Evolutionary conservation across 2,113 vertebrate species (phyloP), one percentile per base, ranked within the genome.

Genomic region (Phyllostomus hastatus): DNA sequence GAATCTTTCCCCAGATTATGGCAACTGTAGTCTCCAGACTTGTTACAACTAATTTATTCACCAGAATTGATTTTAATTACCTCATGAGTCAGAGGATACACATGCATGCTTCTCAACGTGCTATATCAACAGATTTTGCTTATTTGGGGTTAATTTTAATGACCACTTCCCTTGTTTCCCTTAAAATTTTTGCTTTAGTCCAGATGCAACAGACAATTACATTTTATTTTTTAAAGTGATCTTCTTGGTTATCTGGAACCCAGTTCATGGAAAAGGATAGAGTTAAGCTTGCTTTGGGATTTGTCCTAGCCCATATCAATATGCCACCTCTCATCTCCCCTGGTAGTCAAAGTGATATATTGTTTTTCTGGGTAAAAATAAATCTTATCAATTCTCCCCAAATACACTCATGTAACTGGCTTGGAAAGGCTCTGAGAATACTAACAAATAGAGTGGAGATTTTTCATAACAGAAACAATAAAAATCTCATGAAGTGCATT

Each of bases 11-110:
- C 80, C 88, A 93, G 69, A 84, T 88, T 96, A 70, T 52, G 35
- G 11, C 46, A 96, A 95, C 50, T 88, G 52, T 88, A 79, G 22
- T 90, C n/a, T 80, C 86, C 54, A 76, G 31, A 22, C 38, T 28
- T 79, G 67, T 95, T 98, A 88, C 48, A 94, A 66, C 46, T 54
- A 88, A 94, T 95, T 96, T 98, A 97, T 97, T 88, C 94, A 96
- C 2, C 7, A 96, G 96, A 96, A 91, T 88, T 89, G 46, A 48
- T 94, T 98, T 97, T 96, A 98, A 97, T 98, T 98, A 94, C 86
- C 46, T 91, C 41, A 26, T 97, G 95, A 98, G 16, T 95, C 95
- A 97, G 96, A 43, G 52, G 46, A 95, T 52, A 97, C 83, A 64
- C 73, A 38, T 33, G 73, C 81, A 85, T 84, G 93, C 91, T 97